Base-by-base conservation (phyloP, 2,888 invertebrate genomes). In the Cerceris rybyensis region DNA sequence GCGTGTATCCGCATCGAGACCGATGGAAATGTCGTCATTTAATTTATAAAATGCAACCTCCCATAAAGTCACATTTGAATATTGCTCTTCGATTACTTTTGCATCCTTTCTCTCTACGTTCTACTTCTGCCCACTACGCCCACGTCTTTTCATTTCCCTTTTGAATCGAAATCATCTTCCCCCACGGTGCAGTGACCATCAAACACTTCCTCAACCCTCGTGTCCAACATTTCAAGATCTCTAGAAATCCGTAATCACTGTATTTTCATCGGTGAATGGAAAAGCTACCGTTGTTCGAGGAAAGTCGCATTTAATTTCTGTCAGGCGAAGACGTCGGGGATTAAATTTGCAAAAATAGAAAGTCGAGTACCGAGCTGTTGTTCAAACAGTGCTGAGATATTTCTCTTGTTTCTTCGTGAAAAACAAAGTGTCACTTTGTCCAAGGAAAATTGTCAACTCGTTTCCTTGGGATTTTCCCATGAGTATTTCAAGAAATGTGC, bases 81-180 rank as follows among this genome's bases (percentile, higher is more conserved):
- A 13, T 55, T 68, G 42, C 64, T 54, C 16, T 55, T 42, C 57
- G 9, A 7, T 5, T 55, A 7, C 8, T 13, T 46, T 13, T 41
- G 6, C 7, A 8, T 8, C 42, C 13, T 16, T 8, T 14, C 54
- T 39, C 59, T 54, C n/a, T 7, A 9, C 16, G 16, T 46, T 42
- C 57, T 17, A 4, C 43, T 57, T 54, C 17, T 54, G 55, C 14
- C 42, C 41, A 41, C 41, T 42, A 11, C 16, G 9, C 9, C n/a
- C 39, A 43, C 39, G 14, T 28, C 13, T 75, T 66, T 57, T 16
- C 73, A 60, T 14, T 52, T 46, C 52, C 72, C 28, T 61, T 46
- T 42, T 43, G 42, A 63, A 64, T 49, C 57, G 63, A 71, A 64
- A 77, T 75, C 76, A 65, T 77, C 76, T 68, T 76, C 54, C 59